phyloP scores from a whole-genome alignment of 1,140 invertebrate genomes.

The Drosophila oshimai region DNA sequence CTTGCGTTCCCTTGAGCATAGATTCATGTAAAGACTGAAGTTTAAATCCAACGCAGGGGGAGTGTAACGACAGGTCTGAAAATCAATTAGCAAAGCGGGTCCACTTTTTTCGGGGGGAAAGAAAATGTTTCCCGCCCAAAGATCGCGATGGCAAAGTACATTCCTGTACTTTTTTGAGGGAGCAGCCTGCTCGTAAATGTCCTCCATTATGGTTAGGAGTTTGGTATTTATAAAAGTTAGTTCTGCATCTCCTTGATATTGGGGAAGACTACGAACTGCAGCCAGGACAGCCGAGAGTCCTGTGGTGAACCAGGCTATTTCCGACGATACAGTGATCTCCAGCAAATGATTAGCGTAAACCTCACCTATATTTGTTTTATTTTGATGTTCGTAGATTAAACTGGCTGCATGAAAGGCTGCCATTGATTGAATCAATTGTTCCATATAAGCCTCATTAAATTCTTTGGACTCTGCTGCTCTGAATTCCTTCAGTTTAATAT shows the following conservation, averaged over 20 bases:
- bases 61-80: constrained; percentile 84
- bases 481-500: constrained; percentile 56
- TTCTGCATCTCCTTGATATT: constrained; percentile 14
- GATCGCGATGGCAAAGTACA: constrained; percentile 86
- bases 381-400: constrained; percentile 61
- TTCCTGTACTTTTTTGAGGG: constrained; percentile 78
- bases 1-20: constrained; percentile 16
- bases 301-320: constrained; percentile 68
- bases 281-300: constrained; percentile 54
- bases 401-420: constrained; percentile 82
- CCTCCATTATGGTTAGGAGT: constrained; percentile 18
- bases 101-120: constrained; percentile 78
- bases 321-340: constrained; percentile 55
- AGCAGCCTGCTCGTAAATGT: constrained; percentile 62
- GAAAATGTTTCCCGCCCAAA: constrained; percentile 86
- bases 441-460: constrained; percentile 6
- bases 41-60: constrained; percentile 85
- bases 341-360: constrained; percentile 54
- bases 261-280: constrained; percentile 34
- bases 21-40: constrained; percentile 68
- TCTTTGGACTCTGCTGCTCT: neutral
- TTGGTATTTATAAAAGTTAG: constrained; percentile 26
- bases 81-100: constrained; percentile 85
- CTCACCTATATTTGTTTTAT: constrained; percentile 29
- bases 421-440: constrained; percentile 61